phyloP scores from a whole-genome alignment of 2,797 vertebrate genomes.

The Jordanella pulchra region DNA sequence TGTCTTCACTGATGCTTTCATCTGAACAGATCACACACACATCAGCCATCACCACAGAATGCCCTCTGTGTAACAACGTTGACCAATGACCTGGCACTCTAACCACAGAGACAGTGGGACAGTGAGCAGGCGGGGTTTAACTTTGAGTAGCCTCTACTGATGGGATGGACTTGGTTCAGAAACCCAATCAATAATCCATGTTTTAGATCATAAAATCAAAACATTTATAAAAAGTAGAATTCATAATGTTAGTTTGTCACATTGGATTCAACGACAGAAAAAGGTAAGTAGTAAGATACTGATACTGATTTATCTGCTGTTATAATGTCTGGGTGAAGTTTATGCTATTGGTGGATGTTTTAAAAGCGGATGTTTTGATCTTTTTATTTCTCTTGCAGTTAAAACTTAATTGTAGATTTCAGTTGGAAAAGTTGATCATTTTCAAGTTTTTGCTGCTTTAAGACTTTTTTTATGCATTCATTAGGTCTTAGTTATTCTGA shows the following conservation, averaged over 20 bases:
- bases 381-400: too few relatives aligned
- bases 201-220: neutral
- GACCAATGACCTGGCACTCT: slow-evolving; percentile 78
- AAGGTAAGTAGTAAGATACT: slow-evolving; percentile 68
- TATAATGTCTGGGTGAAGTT: neutral
- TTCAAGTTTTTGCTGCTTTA: neutral
- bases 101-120: slow-evolving; percentile 88
- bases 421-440: neutral
- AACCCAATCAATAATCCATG: slow-evolving; percentile 58
- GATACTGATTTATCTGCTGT: slow-evolving; percentile 19
- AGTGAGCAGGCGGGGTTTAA: slow-evolving; percentile 82
- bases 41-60: slow-evolving; percentile 6
- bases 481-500: neutral
- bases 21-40: slow-evolving; percentile 20
- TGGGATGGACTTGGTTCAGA: slow-evolving; percentile 92
- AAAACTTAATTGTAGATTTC: neutral
- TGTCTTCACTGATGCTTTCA: neutral
- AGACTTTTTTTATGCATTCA: neutral
- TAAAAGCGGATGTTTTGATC: neutral
- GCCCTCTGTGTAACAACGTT: slow-evolving; percentile 31
- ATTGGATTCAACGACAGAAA: slow-evolving; percentile 27
- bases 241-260: neutral
- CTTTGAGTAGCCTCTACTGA: slow-evolving; percentile 87
- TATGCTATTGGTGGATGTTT: neutral
- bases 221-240: neutral